phyloP scores from a whole-genome alignment of 2,797 vertebrate genomes.

The Sebastes matsubarae region DNA sequence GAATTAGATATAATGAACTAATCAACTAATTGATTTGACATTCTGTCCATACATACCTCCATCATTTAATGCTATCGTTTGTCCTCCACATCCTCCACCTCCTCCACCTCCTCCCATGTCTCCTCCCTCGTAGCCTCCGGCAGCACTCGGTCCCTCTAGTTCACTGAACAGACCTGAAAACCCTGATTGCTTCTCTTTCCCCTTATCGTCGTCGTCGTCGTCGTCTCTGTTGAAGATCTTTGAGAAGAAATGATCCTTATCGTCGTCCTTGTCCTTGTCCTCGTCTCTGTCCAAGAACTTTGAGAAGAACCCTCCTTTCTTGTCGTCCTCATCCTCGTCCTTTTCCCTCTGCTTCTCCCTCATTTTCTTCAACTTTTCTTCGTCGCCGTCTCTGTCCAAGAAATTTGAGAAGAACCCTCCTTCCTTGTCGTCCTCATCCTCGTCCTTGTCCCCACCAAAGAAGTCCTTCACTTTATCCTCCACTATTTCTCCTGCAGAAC shows the following conservation, averaged over 20 bases:
- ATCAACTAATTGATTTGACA: background rate
- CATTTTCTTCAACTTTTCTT: background rate
- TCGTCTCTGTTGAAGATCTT: background rate
- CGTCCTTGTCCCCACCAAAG: slow-evolving; percentile 11
- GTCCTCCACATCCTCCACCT: background rate
- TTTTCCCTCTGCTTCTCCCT: background rate
- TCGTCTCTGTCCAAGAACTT: background rate
- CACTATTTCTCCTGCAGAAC: slow-evolving; percentile 38
- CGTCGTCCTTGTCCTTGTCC: background rate
- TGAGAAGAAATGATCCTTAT: background rate
- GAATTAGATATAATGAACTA: too few species aligned
- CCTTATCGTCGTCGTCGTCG: background rate
- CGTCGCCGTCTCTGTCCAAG: background rate
- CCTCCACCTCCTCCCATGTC: background rate
- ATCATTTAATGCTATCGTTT: background rate
- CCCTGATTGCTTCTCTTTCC: slow-evolving; percentile 15
- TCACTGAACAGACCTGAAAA: slow-evolving; percentile 62
- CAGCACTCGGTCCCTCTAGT: background rate
- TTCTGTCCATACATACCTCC: slow-evolving; percentile 24
- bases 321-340: background rate
- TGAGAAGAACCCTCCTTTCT: background rate
- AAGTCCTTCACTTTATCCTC: background rate
- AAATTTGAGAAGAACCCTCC: background rate
- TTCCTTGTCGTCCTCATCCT: background rate
- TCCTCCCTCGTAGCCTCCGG: accelerated